phyloP scores from a whole-genome alignment of 2,797 vertebrate species.

The Periparus ater region DNA sequence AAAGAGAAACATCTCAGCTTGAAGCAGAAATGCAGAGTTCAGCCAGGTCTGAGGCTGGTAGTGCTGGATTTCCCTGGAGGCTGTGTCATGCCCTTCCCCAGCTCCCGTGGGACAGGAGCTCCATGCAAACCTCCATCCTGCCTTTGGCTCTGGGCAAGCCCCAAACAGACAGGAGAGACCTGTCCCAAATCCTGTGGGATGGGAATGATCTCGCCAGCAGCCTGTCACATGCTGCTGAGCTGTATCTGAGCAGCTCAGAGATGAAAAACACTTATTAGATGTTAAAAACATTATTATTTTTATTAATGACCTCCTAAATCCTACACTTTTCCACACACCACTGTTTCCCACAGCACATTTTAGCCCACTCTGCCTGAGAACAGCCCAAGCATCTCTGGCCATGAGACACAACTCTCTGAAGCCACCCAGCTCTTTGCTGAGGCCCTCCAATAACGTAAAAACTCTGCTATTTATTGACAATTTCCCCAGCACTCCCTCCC shows the following conservation, averaged over 20 bases:
- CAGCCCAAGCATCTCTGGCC: background rate
- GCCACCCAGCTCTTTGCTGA: background rate
- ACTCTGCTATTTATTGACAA: background rate
- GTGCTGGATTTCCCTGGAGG: background rate
- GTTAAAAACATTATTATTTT: background rate
- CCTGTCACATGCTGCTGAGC: background rate
- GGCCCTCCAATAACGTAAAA: background rate
- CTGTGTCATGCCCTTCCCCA: background rate
- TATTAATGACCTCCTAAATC: background rate
- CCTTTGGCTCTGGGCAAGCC: background rate
- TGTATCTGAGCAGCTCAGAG: background rate
- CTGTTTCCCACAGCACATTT: background rate
- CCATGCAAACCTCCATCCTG: background rate
- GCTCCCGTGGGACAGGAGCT: background rate
- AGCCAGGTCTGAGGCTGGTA: background rate
- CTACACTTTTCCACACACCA: background rate
- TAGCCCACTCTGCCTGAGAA: background rate
- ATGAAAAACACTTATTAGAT: background rate
- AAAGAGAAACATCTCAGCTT: background rate
- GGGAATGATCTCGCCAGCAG: background rate
- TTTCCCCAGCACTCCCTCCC: background rate
- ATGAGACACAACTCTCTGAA: background rate
- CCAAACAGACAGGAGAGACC: constrained; percentile 29
- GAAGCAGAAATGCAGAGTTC: background rate
- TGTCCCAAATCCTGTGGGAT: background rate